phyloP scores from a whole-genome alignment of 1,140 invertebrate species.

The Chrysopa pallens region DNA sequence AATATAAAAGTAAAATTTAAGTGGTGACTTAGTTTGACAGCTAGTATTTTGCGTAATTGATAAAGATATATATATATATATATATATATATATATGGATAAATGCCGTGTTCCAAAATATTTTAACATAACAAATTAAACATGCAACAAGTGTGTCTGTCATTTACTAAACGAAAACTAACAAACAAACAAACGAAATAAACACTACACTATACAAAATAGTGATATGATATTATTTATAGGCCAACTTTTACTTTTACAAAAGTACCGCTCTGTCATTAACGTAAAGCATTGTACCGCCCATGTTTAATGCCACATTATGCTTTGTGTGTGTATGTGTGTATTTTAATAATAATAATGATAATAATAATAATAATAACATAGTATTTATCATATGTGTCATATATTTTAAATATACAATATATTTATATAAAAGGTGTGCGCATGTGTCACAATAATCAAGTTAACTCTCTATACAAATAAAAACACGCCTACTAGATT shows the following conservation, averaged over 20 bases:
- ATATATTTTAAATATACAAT: neutral
- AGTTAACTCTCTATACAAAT: too few relatives aligned
- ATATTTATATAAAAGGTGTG: neutral
- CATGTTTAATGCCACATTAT: neutral
- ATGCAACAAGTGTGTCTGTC: too few relatives aligned
- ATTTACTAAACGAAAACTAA: too few relatives aligned
- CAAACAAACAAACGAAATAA: too few relatives aligned
- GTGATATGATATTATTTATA: neutral
- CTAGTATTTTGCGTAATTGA: too few relatives aligned
- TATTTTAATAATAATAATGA: constrained; percentile 1
- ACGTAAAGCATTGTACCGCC: neutral
- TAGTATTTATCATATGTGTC: constrained; percentile 1
- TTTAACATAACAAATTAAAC: too few relatives aligned
- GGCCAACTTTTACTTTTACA: neutral
- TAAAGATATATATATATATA: too few relatives aligned
- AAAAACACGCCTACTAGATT: neutral
- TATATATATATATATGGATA: too few relatives aligned
- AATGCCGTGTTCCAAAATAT: too few relatives aligned
- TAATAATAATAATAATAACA: constrained; percentile 4
- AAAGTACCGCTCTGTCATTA: neutral
- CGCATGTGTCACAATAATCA: too few relatives aligned
- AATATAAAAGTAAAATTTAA: too few relatives aligned
- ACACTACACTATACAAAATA: neutral
- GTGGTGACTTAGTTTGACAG: too few relatives aligned
- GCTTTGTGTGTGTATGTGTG: neutral